phyloP scores from a whole-genome alignment of 1,140 invertebrate genomes.

The Caenorhabditis latens region DNA sequence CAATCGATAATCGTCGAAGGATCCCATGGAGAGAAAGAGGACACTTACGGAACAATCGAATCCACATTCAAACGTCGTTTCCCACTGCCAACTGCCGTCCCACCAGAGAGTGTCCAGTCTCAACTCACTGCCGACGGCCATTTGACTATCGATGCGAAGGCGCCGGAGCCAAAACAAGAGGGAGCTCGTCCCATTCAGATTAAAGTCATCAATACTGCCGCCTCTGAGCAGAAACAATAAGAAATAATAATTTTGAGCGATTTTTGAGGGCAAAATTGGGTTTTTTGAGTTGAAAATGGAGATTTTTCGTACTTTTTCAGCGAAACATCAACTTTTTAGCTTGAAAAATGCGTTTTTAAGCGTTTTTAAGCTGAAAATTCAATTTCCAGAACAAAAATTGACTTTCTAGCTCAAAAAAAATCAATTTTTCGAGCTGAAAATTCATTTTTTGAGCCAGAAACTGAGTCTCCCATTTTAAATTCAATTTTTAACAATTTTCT shows the following conservation, averaged over 20 bases:
- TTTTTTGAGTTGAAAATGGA: neutral
- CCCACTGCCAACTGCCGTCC: slow-evolving; percentile 62
- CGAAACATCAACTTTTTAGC: neutral
- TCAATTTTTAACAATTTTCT: too few relatives aligned
- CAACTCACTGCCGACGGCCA: slow-evolving; percentile 65
- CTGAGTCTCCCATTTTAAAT: too few relatives aligned
- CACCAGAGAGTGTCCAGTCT: slow-evolving; percentile 63
- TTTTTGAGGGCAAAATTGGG: neutral
- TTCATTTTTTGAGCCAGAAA: neutral
- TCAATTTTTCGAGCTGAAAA: neutral
- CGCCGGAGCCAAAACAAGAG: slow-evolving; percentile 63
- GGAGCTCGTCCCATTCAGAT: slow-evolving; percentile 44
- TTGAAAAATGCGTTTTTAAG: too few relatives aligned
- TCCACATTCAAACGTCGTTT: slow-evolving; percentile 64
- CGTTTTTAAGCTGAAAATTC: neutral
- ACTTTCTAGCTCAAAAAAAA: neutral
- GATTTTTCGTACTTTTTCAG: neutral
- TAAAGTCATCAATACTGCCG: slow-evolving; percentile 33
- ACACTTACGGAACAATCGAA: slow-evolving; percentile 64
- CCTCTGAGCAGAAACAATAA: too few relatives aligned
- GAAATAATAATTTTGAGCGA: slow-evolving; percentile 3
- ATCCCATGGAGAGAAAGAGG: slow-evolving; percentile 66
- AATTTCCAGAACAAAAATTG: too few relatives aligned
- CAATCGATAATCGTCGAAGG: slow-evolving; percentile 65
- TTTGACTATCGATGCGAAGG: slow-evolving; percentile 64